Conservation (phyloP, 1,140 invertebrate species). For the Hyphantria cunea region DNA sequence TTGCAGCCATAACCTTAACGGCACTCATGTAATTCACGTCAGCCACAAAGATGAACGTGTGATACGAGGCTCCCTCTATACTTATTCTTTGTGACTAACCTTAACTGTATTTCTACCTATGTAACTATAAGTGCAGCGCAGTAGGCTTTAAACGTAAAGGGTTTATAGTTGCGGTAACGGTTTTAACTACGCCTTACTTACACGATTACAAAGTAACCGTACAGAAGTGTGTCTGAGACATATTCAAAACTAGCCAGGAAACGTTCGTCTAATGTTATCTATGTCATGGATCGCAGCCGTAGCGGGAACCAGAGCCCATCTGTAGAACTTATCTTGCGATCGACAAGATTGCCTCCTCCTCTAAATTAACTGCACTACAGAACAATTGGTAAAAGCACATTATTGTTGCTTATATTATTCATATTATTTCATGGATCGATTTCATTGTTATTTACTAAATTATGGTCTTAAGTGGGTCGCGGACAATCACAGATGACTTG, state of each 20-base stretch:
- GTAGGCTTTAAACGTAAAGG: conserved; percentile 8
- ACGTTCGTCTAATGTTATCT: conserved; percentile 50
- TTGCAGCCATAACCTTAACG: conserved; percentile 50
- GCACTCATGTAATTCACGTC: conserved; percentile 40
- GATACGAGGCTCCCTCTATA: conserved; percentile 15
- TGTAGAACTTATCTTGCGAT: conserved; percentile 44
- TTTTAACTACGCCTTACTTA: conserved; percentile 6
- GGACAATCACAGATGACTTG: conserved; percentile 28
- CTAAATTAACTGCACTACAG: conserved; percentile 47
- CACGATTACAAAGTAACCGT: conserved; percentile 22
- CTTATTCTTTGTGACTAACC: conserved; percentile 24
- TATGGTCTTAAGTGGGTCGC: conserved; percentile 31
- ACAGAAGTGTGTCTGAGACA: conserved; percentile 20
- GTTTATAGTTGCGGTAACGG: conserved; percentile 17
- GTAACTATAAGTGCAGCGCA: background rate
- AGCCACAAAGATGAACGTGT: conserved; percentile 26
- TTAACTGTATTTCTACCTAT: conserved; percentile 4
- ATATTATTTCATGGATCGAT: conserved; percentile 46
- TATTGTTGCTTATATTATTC: conserved; percentile 33
- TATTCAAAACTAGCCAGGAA: conserved; percentile 36
- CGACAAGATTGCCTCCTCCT: conserved; percentile 40
- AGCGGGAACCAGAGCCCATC: conserved; percentile 41
- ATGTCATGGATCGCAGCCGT: conserved; percentile 49
- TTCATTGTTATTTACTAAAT: conserved; percentile 37
- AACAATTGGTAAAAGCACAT: conserved; percentile 37